Evolutionary conservation across 2,888 invertebrate species (phyloP).

Genomic region (Synanthedon myopaeformis): DNA sequence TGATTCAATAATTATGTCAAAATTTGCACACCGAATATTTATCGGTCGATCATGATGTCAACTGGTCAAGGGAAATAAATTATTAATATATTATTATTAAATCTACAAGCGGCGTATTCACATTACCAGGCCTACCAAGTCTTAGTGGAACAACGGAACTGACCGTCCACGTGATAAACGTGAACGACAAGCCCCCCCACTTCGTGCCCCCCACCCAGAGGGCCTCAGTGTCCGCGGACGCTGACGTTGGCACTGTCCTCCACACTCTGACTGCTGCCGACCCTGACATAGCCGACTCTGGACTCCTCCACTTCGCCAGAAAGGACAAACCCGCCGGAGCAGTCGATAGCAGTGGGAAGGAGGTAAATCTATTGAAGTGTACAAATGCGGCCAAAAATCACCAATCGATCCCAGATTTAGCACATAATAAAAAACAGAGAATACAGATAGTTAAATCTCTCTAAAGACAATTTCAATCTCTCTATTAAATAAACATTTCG

Average conservation of each 20-base stretch:
- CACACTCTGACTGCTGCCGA: slow-evolving; percentile 81
- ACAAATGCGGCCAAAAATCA: too few species aligned
- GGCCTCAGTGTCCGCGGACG: slow-evolving; percentile 85
- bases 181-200: slow-evolving; percentile 88
- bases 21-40: too few species aligned
- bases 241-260: slow-evolving; percentile 76
- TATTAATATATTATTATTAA: too few species aligned
- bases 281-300: slow-evolving; percentile 81
- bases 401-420: too few species aligned
- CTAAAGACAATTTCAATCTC: too few species aligned
- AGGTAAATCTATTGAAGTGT: slow-evolving; percentile 55
- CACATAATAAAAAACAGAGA: too few species aligned
- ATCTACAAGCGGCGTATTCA: not conserved
- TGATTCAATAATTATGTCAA: too few species aligned
- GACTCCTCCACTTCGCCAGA: slow-evolving; percentile 73
- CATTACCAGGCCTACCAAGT: slow-evolving; percentile 76
- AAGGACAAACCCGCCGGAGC: slow-evolving; percentile 80
- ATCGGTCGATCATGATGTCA: too few species aligned
- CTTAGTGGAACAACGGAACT: slow-evolving; percentile 85
- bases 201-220: slow-evolving; percentile 84
- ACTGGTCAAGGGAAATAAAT: too few species aligned
- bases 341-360: slow-evolving; percentile 85
- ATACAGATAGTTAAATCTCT: too few species aligned
- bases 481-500: too few species aligned
- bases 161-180: slow-evolving; percentile 83